phyloP scores from a whole-genome alignment of 2,113 vertebrate species.

The Sceloporus tristichus region DNA sequence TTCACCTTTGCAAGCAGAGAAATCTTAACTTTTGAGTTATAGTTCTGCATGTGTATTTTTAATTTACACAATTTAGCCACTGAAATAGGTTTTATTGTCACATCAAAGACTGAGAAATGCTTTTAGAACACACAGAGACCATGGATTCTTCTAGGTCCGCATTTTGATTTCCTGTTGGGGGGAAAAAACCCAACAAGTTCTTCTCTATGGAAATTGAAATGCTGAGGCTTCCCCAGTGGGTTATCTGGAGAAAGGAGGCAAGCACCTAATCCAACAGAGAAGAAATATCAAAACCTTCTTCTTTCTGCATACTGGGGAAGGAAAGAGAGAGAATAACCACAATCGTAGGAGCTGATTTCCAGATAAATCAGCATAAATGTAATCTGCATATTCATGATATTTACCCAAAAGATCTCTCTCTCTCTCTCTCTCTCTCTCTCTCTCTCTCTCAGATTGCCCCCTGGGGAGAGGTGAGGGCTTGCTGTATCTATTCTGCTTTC shows the following conservation, averaged over 20 bases:
- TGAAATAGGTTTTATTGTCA: background rate
- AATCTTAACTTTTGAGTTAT: background rate
- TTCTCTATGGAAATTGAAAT: background rate
- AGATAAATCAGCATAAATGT: conserved; percentile 71
- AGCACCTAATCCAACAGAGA: background rate
- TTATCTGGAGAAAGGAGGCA: conserved; percentile 12
- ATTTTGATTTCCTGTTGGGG: conserved; percentile 21
- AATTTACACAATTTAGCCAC: background rate
- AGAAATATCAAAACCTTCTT: background rate
- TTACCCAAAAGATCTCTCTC: conserved; percentile 66
- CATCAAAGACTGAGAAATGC: background rate
- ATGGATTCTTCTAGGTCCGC: background rate
- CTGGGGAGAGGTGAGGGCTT: conserved; percentile 44
- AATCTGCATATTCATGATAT: conserved; percentile 76
- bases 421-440: background rate
- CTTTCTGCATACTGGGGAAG: background rate
- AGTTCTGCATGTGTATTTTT: background rate
- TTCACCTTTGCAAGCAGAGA: background rate
- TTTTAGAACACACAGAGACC: background rate
- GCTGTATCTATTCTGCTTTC: conserved; percentile 42
- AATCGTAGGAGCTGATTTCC: conserved; percentile 17
- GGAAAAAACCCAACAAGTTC: background rate
- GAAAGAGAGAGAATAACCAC: background rate
- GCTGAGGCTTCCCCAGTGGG: background rate
- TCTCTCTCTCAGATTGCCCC: conserved; percentile 59